A percentile compares a stretch with the other conserved stretches of the same genome.
Conservation (phyloP, 2,888 invertebrate species). For the Pammene aurita region DNA sequence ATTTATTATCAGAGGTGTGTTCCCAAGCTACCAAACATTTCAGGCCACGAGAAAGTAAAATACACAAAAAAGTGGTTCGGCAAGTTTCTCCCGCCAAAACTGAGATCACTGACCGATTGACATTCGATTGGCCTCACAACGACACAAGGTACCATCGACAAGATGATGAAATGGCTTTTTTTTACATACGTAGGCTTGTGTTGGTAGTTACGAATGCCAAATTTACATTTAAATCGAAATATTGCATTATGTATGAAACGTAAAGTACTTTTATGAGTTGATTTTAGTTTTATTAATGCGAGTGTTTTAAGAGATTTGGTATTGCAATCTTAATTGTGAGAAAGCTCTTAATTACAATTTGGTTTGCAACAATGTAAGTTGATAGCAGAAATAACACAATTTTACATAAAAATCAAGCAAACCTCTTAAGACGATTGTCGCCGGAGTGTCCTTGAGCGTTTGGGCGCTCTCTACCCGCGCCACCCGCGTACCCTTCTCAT, state of each 20-base stretch:
- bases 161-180: conserved; percentile 45
- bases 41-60: conserved; percentile 75
- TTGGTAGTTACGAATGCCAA: conserved; percentile 22
- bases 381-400: not conserved
- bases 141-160: conserved; percentile 50
- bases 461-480: too few relatives aligned
- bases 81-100: conserved; percentile 82
- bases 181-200: conserved; percentile 22
- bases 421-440: too few relatives aligned
- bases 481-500: too few relatives aligned
- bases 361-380: not conserved
- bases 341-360: conserved; percentile 10
- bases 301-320: conserved; percentile 20
- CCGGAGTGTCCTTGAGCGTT: too few relatives aligned
- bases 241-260: conserved; percentile 32
- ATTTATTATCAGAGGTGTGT: conserved; percentile 48
- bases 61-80: conserved; percentile 75
- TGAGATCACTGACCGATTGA: conserved; percentile 78
- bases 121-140: conserved; percentile 64
- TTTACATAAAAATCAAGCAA: too few relatives aligned
- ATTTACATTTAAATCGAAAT: conserved; percentile 40
- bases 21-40: conserved; percentile 39
- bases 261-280: conserved; percentile 19
- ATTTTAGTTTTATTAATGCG: conserved; percentile 18
- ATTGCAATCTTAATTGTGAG: conserved; percentile 11